Evolutionary conservation across 2,113 vertebrate species (phyloP).

Genomic region (Typhlomys cinereus): DNA sequence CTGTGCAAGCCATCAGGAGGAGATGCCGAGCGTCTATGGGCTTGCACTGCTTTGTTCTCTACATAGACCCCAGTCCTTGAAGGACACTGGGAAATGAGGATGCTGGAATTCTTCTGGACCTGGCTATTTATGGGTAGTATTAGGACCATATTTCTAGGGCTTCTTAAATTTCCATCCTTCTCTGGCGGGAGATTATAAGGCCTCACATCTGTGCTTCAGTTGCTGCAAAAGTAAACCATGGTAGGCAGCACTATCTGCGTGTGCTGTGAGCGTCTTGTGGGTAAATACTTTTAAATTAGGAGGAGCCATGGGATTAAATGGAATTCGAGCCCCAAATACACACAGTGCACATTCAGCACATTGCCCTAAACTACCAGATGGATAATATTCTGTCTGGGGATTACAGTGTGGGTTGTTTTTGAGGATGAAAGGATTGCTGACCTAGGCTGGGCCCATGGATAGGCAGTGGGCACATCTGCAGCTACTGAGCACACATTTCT

Average conservation of each 20-base stretch:
- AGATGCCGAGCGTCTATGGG: not conserved
- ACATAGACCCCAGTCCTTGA: not conserved
- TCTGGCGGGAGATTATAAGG: conserved; percentile 35
- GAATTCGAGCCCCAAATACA: not conserved
- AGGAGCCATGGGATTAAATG: conserved; percentile 4
- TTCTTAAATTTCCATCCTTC: conserved; percentile 34
- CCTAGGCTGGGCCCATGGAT: conserved; percentile 39
- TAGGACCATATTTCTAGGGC: conserved; percentile 1
- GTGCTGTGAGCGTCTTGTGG: not conserved
- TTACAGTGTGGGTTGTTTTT: conserved; percentile 32
- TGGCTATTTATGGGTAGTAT: not conserved
- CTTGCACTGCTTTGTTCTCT: not conserved
- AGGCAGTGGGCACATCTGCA: conserved; percentile 52
- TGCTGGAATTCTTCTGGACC: conserved; percentile 5
- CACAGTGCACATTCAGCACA: conserved; percentile 40
- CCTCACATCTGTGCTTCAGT: not conserved
- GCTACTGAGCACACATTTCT: conserved; percentile 45
- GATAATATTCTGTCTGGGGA: conserved; percentile 54
- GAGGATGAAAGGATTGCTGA: conserved; percentile 54
- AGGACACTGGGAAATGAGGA: not conserved
- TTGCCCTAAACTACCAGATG: conserved; percentile 56
- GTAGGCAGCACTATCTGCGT: conserved; percentile 13
- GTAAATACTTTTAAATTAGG: conserved; percentile 1
- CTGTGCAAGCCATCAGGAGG: not conserved
- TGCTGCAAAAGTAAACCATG: conserved; percentile 34